Conservation (phyloP, 1,140 invertebrate genomes). For the Sminthurides bifidus region DNA sequence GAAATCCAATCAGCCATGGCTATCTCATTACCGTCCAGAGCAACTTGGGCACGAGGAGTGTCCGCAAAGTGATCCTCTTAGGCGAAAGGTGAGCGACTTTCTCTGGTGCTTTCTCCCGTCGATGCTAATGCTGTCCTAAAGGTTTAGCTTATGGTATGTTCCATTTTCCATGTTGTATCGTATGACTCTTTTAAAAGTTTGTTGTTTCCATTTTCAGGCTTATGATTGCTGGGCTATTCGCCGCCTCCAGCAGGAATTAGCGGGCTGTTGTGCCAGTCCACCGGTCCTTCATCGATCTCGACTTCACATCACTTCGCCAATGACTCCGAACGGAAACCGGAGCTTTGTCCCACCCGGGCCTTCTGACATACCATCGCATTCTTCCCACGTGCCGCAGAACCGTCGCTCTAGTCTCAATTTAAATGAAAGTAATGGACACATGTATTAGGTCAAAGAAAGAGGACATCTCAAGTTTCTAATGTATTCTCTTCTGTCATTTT, state of each 20-base stretch:
- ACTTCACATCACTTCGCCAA: constrained; percentile 19
- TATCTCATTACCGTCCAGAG: too few relatives aligned
- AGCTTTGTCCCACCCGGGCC: not conserved
- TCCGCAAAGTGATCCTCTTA: constrained; percentile 30
- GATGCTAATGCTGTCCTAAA: not conserved
- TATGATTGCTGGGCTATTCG: constrained; percentile 32
- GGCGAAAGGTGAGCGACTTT: constrained; percentile 20
- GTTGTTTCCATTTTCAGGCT: constrained; percentile 12
- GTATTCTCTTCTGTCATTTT: too few relatives aligned
- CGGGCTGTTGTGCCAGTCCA: constrained; percentile 27
- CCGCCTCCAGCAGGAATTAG: constrained; percentile 29
- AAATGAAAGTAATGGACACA: too few relatives aligned
- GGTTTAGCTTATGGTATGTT: not conserved
- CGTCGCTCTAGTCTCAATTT: not conserved
- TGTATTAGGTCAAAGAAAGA: too few relatives aligned
- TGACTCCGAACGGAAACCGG: constrained; percentile 5
- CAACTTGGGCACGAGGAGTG: constrained; percentile 21
- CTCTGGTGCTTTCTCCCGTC: not conserved
- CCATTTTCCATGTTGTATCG: not conserved
- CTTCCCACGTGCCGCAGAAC: not conserved
- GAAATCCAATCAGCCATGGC: too few relatives aligned
- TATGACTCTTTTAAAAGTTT: too few relatives aligned
- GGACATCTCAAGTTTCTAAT: too few relatives aligned
- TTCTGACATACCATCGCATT: too few relatives aligned
- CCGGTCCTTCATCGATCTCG: constrained; percentile 26